Percentiles rank a stretch among this genome's conserved stretches.
Conservation (phyloP, 1,140 invertebrate genomes). For the Pachyrhynchus sulphureomaculatus region DNA sequence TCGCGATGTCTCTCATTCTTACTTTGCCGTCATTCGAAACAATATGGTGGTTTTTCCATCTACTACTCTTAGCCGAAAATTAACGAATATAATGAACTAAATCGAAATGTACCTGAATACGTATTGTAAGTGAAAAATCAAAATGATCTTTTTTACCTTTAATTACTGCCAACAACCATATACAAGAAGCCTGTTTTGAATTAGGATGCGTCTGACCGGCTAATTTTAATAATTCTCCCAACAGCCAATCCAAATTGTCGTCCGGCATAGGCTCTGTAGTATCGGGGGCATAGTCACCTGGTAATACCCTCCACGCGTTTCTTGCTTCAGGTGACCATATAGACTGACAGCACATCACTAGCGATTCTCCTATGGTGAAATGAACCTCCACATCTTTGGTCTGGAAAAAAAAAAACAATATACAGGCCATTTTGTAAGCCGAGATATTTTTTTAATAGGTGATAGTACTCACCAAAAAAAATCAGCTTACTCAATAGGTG, state of each 20-base stretch:
- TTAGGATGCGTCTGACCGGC: slow-evolving; percentile 78
- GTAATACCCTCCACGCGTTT: slow-evolving; percentile 70
- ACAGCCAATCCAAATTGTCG: slow-evolving; percentile 66
- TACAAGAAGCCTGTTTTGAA: slow-evolving; percentile 79
- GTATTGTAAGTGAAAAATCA: no score
- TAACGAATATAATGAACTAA: no score
- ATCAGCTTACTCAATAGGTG: background rate
- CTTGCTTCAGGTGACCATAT: slow-evolving; percentile 68
- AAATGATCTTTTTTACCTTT: slow-evolving; percentile 56
- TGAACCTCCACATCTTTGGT: slow-evolving; percentile 83
- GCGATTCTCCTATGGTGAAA: slow-evolving; percentile 81
- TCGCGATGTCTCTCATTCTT: no score
- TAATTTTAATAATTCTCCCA: slow-evolving; percentile 69
- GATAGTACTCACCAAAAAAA: background rate
- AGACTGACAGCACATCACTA: slow-evolving; percentile 78
- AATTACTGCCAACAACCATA: slow-evolving; percentile 82
- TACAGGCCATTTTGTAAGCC: no score
- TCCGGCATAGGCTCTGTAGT: slow-evolving; percentile 53
- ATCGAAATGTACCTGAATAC: no score
- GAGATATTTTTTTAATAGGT: background rate
- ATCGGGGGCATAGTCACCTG: slow-evolving; percentile 58
- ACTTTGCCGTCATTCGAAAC: no score
- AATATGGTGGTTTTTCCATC: no score
- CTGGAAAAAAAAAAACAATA: slow-evolving; percentile 53
- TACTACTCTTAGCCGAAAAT: no score